Evolutionary conservation across 2,113 vertebrate genomes (phyloP).

Genomic region (Procavia capensis): DNA sequence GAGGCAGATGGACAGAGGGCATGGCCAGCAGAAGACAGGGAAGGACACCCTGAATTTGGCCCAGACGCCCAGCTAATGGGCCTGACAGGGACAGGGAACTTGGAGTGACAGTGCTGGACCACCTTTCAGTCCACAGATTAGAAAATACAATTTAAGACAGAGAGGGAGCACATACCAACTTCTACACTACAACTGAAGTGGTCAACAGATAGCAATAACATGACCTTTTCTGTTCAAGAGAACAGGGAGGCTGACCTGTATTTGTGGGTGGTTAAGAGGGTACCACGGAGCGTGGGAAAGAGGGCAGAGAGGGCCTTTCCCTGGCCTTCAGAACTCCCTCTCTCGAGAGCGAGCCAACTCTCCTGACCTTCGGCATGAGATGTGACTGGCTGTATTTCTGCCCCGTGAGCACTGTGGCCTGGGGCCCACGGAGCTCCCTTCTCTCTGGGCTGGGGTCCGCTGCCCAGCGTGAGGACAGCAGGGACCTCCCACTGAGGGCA

Average conservation of each 20-base stretch:
- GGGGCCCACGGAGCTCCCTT: background rate
- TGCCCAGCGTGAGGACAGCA: background rate
- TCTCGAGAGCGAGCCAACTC: background rate
- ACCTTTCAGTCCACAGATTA: background rate
- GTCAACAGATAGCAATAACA: constrained; percentile 13
- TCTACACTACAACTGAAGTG: background rate
- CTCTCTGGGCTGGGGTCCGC: background rate
- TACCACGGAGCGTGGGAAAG: constrained; percentile 50
- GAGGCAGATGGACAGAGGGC: background rate
- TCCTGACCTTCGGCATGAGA: constrained; percentile 20
- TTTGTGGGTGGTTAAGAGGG: constrained; percentile 2
- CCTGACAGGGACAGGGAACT: background rate
- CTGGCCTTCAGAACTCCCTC: constrained; percentile 44
- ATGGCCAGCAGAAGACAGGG: background rate
- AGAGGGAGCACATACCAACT: background rate
- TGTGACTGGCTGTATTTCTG: constrained; percentile 36
- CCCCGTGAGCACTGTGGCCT: background rate
- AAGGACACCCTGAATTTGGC: background rate
- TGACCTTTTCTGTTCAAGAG: constrained; percentile 10
- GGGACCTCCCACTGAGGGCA: background rate
- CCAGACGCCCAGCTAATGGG: background rate
- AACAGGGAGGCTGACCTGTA: background rate
- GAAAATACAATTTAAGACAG: background rate
- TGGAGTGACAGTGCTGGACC: background rate
- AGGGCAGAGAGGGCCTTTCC: background rate